Base-by-base conservation (phyloP, 2,113 vertebrate genomes). In the Otocyon megalotis region DNA sequence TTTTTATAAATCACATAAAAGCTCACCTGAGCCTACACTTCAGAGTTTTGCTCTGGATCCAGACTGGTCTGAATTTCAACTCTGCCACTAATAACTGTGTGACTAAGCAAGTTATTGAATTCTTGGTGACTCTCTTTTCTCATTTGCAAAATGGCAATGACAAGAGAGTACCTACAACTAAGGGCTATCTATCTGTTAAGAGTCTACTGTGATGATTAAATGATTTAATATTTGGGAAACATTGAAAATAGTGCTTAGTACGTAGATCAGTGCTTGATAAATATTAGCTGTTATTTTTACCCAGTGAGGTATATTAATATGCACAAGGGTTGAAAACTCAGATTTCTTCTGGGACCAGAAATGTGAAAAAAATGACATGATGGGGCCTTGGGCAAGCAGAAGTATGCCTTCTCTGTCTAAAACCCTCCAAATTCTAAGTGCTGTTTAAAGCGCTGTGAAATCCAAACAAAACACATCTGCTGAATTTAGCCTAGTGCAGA, bases 361-460 rank as follows among this genome's bases (percentile, higher is more conserved):
- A 90, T 48, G 5, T 53, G 84, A 90, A 92, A 87, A 19, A 76
- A 79, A 88, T 69, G 12, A 90, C 20, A 37, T 10, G 19, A 71
- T 50, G 60, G 79, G 8, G 14, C 13, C n/a, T n/a, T 14, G 4
- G 35, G 30, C 4, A 94, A 76, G 85, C 0, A 11, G 32, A 92
- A 63, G 43, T 69, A 48, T 35, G 26, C 19, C 81, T 13, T 56
- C 3, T 72, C 54, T 90, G 28, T 37, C 35, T 84, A 8, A 96
- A 97, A 58, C 53, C 37, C 72, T 60, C 53, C 80, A 95, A 60
- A 96, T 85, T 76, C 20, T 53, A 63, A 80, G 54, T 88, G 63
- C n/a, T 87, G 56, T 88, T 92, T 67, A 90, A 94, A 97, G 53
- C 50, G 50, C 65, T 43, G 32, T 93, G 77, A 90, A 97, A 94